Conservation (phyloP, 2,797 vertebrate species). For the Coregonus suidteri region DNA sequence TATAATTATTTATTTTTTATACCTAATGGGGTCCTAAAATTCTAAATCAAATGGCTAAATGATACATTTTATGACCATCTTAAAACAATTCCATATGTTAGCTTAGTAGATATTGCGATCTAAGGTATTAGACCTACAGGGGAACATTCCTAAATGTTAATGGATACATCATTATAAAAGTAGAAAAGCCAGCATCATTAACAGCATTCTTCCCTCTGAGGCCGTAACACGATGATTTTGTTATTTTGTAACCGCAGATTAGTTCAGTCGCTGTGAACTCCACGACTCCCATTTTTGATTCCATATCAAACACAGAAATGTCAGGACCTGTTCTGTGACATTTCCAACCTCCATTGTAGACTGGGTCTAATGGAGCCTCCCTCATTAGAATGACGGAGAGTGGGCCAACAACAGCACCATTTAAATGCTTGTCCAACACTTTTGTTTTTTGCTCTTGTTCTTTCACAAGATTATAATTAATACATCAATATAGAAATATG, state of each 20-base stretch:
- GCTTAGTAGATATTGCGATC: too few species aligned
- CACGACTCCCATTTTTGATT: conserved; percentile 71
- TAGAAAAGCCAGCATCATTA: conserved; percentile 8
- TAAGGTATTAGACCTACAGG: too few species aligned
- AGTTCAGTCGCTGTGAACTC: conserved; percentile 68
- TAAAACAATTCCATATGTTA: too few species aligned
- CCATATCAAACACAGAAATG: conserved; percentile 79
- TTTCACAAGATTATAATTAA: conserved; percentile 7
- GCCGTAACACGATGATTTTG: conserved; percentile 45
- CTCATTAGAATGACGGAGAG: conserved; percentile 78
- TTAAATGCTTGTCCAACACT: conserved; percentile 52
- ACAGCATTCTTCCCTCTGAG: conserved; percentile 11
- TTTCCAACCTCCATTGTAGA: conserved; percentile 75
- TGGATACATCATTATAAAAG: background rate
- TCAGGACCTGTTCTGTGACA: conserved; percentile 78
- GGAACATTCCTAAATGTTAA: background rate
- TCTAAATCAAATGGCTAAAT: too few species aligned
- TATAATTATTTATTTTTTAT: too few species aligned
- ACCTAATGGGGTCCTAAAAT: too few species aligned
- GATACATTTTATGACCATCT: too few species aligned
- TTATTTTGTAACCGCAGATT: conserved; percentile 63
- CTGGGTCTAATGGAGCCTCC: conserved; percentile 76
- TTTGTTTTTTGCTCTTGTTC: conserved; percentile 39
- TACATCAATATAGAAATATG: background rate
- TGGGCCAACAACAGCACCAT: conserved; percentile 49